These are phyloP conservation scores for Drepana arcuata DNA, from an alignment of 1,140 invertebrate genomes.

Conservation along the genomic window DNA sequence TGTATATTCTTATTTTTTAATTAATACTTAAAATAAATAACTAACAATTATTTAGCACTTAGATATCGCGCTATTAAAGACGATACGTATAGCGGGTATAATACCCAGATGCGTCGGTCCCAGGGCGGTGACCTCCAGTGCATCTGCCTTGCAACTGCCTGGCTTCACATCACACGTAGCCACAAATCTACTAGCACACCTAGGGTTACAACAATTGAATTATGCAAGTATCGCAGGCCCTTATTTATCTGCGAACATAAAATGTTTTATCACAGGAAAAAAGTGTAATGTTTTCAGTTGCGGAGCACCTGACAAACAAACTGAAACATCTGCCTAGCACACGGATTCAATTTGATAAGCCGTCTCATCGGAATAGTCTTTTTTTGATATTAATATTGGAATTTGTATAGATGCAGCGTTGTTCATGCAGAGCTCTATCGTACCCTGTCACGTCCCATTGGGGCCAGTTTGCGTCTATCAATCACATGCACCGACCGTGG, in stretches of 20 bases:
- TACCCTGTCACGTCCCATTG: neutral
- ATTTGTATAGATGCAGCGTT: neutral
- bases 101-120: conserved; percentile 40
- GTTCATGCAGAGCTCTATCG: neutral
- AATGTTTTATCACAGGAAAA: no score
- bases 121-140: conserved; percentile 48
- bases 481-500: conserved; percentile 9
- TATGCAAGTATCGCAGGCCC: no score
- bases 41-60: no score
- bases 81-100: conserved; percentile 27
- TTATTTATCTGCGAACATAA: no score
- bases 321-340: no score
- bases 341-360: no score
- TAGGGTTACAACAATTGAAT: no score
- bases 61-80: no score
- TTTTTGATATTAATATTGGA: neutral
- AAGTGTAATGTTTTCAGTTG: conserved; percentile 15
- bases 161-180: conserved; percentile 38
- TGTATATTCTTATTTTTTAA: no score
- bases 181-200: conserved; percentile 25
- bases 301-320: no score
- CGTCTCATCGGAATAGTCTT: no score
- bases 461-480: conserved; percentile 15
- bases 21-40: no score
- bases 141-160: conserved; percentile 42